Evolutionary conservation across 2,797 vertebrate species (phyloP).

Genomic region (Liasis olivaceus): DNA sequence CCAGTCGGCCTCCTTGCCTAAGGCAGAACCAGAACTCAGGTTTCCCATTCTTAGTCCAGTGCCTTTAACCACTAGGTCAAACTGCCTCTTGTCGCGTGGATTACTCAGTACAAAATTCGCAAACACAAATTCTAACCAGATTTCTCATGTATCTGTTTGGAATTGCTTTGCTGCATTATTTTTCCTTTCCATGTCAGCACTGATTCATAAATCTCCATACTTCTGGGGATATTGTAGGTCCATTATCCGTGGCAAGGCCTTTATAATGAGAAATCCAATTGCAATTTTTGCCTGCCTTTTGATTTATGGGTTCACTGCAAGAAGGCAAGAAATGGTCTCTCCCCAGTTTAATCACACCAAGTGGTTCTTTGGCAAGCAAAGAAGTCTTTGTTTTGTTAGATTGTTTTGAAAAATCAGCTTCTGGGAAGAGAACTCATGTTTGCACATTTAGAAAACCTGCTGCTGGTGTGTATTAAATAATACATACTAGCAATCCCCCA

Average conservation of each 20-base stretch:
- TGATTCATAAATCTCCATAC: not conserved
- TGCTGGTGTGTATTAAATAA: conserved; percentile 31
- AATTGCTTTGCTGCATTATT: not conserved
- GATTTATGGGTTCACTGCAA: conserved; percentile 31
- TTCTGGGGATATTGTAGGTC: not conserved
- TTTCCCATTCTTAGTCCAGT: too few relatives aligned
- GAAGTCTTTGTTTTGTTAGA: conserved; percentile 50
- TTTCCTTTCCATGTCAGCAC: not conserved
- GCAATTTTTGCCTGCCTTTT: conserved; percentile 15
- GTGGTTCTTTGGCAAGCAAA: conserved; percentile 60
- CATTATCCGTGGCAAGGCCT: not conserved
- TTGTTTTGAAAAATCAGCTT: conserved; percentile 58
- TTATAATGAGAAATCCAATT: not conserved
- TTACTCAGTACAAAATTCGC: not conserved
- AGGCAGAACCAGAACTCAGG: too few relatives aligned
- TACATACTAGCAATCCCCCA: not conserved
- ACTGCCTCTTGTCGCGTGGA: too few relatives aligned
- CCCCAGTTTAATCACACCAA: conserved; percentile 54
- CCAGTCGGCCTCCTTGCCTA: too few relatives aligned
- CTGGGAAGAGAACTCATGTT: conserved; percentile 50
- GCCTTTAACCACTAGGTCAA: too few relatives aligned
- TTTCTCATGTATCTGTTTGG: not conserved
- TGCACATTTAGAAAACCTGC: conserved; percentile 54
- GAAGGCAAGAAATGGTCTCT: conserved; percentile 41
- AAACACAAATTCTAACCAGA: not conserved